Percentiles rank a stretch among this genome's conserved stretches.
phyloP scores from a whole-genome alignment of 2,113 vertebrate genomes.

The Motacilla alba region DNA sequence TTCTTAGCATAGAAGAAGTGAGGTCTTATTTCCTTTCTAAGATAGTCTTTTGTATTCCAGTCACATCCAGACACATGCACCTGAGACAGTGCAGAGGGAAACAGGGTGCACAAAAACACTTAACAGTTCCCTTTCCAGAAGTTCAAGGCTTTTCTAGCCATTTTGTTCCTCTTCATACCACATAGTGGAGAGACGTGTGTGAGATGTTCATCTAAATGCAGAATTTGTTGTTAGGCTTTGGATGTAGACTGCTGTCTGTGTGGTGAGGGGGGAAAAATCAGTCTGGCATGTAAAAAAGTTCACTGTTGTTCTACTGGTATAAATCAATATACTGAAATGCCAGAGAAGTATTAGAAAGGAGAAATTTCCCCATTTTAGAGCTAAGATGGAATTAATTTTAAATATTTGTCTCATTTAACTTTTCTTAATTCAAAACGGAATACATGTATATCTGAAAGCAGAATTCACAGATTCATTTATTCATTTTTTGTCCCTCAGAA shows the following conservation, averaged over 20 bases:
- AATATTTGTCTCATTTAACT: neutral
- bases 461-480: neutral
- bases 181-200: fast-evolving
- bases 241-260: neutral
- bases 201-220: neutral
- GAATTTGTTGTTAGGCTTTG: neutral
- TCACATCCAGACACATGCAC: neutral
- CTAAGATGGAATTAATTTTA: neutral
- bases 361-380: neutral
- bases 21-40: neutral
- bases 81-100: neutral
- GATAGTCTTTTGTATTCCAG: neutral
- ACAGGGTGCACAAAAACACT: neutral
- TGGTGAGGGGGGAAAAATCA: neutral
- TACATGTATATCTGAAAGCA: neutral
- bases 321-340: neutral
- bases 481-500: neutral
- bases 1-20: neutral
- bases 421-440: neutral
- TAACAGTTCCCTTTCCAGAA: neutral
- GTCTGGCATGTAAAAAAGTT: neutral
- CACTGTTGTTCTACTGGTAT: neutral
- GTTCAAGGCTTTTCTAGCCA: neutral
- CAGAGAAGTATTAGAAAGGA: neutral
- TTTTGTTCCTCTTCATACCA: neutral